Percentiles rank a stretch among this genome's conserved stretches.
phyloP scores from a whole-genome alignment of 2,797 vertebrate genomes.

The Onychomys leucogaster region DNA sequence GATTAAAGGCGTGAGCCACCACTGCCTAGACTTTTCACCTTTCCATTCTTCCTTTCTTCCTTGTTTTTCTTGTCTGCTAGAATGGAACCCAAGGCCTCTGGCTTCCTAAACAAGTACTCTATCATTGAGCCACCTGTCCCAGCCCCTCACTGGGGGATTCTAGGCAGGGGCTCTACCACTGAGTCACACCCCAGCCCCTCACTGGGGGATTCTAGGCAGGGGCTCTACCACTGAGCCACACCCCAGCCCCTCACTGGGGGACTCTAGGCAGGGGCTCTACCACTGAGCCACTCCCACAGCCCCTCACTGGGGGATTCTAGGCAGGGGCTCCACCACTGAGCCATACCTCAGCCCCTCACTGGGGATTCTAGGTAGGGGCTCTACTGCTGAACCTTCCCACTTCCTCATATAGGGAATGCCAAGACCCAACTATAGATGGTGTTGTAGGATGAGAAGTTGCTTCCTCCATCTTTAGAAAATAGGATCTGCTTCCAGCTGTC shows the following conservation, averaged over 20 bases:
- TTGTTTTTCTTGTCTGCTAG: not conserved
- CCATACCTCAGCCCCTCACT: not conserved
- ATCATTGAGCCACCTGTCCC: too few relatives aligned
- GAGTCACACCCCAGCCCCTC: too few relatives aligned
- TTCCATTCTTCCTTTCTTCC: not conserved
- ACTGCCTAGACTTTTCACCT: not conserved
- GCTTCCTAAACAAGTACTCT: not conserved
- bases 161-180: too few relatives aligned
- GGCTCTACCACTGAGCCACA: not conserved
- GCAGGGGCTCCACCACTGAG: not conserved
- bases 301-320: not conserved
- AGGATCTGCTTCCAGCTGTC: not conserved
- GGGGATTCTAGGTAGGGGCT: not conserved
- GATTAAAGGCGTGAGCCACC: too few relatives aligned
- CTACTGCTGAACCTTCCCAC: not conserved
- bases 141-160: too few relatives aligned
- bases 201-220: too few relatives aligned
- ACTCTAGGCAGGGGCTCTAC: not conserved
- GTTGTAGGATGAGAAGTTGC: not conserved
- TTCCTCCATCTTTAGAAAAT: not conserved
- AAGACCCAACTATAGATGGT: too few relatives aligned
- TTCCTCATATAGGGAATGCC: not conserved
- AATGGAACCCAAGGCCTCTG: not conserved
- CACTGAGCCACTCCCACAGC: not conserved
- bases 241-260: not conserved